A percentile compares a stretch with the other conserved stretches of the same genome.
Conservation (phyloP, 1,140 invertebrate species). For the Metopolophium dirhodum region DNA sequence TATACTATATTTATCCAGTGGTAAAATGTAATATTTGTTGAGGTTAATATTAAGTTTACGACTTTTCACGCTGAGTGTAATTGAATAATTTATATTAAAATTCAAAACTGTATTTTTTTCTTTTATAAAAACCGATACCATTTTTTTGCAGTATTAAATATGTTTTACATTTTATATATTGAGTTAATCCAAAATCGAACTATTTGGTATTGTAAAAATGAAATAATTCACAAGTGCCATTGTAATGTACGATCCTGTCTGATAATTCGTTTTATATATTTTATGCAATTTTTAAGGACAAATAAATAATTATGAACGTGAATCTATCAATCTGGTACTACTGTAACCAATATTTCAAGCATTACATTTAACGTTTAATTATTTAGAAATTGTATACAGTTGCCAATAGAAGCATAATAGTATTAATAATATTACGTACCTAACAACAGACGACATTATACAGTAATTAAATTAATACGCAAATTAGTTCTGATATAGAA, state of each 20-base stretch:
- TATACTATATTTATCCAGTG: background rate
- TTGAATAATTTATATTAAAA: constrained; percentile 15
- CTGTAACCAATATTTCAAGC: too few relatives aligned
- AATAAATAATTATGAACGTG: too few relatives aligned
- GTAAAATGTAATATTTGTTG: background rate
- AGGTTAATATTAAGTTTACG: background rate
- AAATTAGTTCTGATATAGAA: background rate
- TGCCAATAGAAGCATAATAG: background rate
- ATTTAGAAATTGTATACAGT: background rate
- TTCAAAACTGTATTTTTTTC: background rate
- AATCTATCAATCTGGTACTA: too few relatives aligned
- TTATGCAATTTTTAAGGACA: background rate
- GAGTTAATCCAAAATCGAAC: background rate
- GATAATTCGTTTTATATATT: background rate
- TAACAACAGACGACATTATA: background rate
- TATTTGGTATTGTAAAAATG: background rate
- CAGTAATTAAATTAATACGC: background rate
- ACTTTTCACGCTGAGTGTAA: background rate
- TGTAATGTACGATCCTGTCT: background rate
- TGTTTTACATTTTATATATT: background rate
- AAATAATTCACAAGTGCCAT: background rate
- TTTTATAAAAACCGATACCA: background rate
- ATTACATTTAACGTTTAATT: background rate
- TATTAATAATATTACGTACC: background rate
- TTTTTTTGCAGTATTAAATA: background rate